Conservation (phyloP, 2,888 invertebrate genomes). For the Hemicrepidius hirtus region DNA sequence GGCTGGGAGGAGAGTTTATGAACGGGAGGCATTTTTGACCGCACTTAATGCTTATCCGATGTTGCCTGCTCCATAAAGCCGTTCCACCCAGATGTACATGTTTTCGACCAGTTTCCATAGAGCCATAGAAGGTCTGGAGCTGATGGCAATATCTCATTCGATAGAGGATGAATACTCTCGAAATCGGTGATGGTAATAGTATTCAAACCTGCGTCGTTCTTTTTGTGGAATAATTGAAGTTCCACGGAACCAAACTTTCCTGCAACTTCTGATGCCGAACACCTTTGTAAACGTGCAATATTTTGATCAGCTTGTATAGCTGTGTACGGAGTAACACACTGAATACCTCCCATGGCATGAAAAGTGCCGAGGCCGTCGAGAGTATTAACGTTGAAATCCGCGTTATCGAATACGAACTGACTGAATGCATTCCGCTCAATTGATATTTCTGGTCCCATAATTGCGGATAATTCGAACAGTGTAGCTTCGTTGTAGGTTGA, state of each 20-base stretch:
- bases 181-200: neutral
- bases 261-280: neutral
- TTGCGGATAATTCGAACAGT: neutral
- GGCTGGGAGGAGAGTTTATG: conserved; percentile 48
- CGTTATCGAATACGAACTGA: conserved; percentile 54
- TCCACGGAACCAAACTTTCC: neutral
- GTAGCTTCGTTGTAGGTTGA: neutral
- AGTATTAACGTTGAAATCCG: conserved; percentile 51
- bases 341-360: conserved; percentile 56
- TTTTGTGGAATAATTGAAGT: neutral
- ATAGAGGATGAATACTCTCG: neutral
- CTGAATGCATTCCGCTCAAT: neutral
- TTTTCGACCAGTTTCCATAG: neutral
- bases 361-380: conserved; percentile 54
- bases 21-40: conserved; percentile 46
- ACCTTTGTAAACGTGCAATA: neutral
- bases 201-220: neutral
- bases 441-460: neutral
- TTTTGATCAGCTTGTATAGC: conserved; percentile 32
- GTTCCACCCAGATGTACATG: conserved; percentile 48
- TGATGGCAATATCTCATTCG: neutral
- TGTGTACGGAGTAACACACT: conserved; percentile 50
- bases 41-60: no score
- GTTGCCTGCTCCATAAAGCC: conserved; percentile 56
- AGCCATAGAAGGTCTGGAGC: neutral